Evolutionary conservation across 2,797 vertebrate genomes (phyloP).

Genomic region (Cichlasoma orientale): DNA sequence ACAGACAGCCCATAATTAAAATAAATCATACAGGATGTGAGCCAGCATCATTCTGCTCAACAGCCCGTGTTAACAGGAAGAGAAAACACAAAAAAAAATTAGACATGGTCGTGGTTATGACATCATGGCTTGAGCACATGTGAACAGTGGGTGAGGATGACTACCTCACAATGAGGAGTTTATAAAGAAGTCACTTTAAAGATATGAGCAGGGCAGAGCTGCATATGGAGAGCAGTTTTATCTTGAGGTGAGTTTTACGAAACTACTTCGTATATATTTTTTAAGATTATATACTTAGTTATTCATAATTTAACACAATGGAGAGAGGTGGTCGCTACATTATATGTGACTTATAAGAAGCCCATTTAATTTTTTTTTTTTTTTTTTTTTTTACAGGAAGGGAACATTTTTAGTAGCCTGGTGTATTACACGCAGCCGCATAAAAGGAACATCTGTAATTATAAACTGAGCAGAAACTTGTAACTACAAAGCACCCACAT

Average conservation of each 20-base stretch:
- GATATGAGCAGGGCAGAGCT: background rate
- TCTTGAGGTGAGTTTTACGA: background rate
- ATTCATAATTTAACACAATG: background rate
- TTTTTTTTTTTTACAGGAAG: background rate
- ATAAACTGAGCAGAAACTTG: background rate
- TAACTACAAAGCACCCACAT: background rate
- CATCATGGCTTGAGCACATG: conserved; percentile 64
- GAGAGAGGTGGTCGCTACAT: background rate
- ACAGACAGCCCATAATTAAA: conserved; percentile 57
- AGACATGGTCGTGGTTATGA: conserved; percentile 47
- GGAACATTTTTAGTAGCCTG: background rate
- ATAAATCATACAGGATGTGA: conserved; percentile 58
- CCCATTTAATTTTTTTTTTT: background rate
- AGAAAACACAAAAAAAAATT: conserved; percentile 21
- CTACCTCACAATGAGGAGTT: conserved; percentile 22
- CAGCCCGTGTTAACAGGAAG: conserved; percentile 25
- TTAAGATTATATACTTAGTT: background rate
- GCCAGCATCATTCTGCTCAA: conserved; percentile 37
- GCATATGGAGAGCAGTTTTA: background rate
- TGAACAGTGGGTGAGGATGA: conserved; percentile 24
- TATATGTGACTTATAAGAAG: background rate
- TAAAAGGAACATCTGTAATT: background rate
- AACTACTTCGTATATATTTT: background rate
- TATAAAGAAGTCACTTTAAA: conserved; percentile 22
- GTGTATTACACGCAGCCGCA: background rate